Conservation (phyloP, 2,888 invertebrate genomes). For the Ochropleura leucogaster region DNA sequence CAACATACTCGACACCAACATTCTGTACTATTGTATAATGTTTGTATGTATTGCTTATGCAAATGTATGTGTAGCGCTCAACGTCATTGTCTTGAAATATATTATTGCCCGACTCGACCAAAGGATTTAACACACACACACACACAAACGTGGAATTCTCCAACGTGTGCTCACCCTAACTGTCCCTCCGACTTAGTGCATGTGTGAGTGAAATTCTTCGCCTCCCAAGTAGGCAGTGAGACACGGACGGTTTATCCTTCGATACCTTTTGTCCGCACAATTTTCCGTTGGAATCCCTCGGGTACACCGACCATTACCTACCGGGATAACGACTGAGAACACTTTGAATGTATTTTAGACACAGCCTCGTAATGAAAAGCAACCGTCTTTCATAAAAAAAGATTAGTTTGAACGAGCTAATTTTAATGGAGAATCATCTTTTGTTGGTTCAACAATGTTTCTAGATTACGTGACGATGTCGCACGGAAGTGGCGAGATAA, state of each 20-base stretch:
- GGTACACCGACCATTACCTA: constrained; percentile 71
- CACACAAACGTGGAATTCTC: background rate
- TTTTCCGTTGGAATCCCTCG: constrained; percentile 62
- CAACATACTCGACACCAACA: background rate
- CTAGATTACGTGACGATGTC: constrained; percentile 55
- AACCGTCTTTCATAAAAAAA: constrained; percentile 66
- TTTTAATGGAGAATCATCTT: constrained; percentile 63
- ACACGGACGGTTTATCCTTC: constrained; percentile 58
- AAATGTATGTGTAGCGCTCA: constrained; percentile 38
- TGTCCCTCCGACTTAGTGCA: background rate
- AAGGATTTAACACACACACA: constrained; percentile 5
- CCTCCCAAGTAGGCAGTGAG: constrained; percentile 35
- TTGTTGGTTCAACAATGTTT: constrained; percentile 55
- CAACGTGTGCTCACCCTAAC: constrained; percentile 14
- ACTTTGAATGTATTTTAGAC: constrained; percentile 72
- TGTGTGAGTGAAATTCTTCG: constrained; percentile 39
- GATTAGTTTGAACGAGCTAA: constrained; percentile 70
- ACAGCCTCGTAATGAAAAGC: constrained; percentile 67
- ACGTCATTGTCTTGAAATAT: constrained; percentile 36
- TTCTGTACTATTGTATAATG: background rate
- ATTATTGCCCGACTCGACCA: constrained; percentile 13
- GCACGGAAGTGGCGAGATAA: constrained; percentile 42
- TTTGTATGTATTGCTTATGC: constrained; percentile 23
- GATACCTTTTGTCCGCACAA: constrained; percentile 61
- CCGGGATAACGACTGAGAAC: constrained; percentile 69